Evolutionary conservation across 2,888 invertebrate genomes (phyloP).

Genomic region (Diploptera punctata): DNA sequence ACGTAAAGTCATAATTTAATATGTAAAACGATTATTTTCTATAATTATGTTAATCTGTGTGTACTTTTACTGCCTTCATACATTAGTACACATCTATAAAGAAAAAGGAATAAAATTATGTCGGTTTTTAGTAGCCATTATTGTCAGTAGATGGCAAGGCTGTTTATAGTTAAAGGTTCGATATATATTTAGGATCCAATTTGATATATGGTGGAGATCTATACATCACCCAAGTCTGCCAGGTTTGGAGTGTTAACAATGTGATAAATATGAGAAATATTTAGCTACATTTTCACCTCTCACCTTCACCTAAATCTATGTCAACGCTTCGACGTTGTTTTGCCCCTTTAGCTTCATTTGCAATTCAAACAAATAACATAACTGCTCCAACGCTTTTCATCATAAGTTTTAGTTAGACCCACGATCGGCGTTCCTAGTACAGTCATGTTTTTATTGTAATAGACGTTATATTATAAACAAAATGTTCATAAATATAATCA

Average conservation of each 20-base stretch:
- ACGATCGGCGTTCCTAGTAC: not conserved
- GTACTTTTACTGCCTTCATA: too few relatives aligned
- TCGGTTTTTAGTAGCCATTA: slow-evolving; percentile 36
- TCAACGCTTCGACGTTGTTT: slow-evolving; percentile 33
- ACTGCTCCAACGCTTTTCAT: not conserved
- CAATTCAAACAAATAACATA: slow-evolving; percentile 39
- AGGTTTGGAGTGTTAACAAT: slow-evolving; percentile 37
- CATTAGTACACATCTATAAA: too few relatives aligned
- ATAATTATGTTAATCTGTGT: too few relatives aligned
- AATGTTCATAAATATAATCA: too few relatives aligned
- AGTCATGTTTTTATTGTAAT: not conserved
- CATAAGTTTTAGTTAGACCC: slow-evolving; percentile 6
- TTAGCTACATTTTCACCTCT: slow-evolving; percentile 39
- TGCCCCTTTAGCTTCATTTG: slow-evolving; percentile 30
- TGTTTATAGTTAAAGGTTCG: slow-evolving; percentile 34
- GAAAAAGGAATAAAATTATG: slow-evolving; percentile 29
- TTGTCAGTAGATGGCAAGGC: slow-evolving; percentile 34
- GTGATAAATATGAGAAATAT: slow-evolving; percentile 41
- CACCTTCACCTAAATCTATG: slow-evolving; percentile 38
- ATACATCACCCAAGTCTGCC: slow-evolving; percentile 28
- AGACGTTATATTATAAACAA: too few relatives aligned
- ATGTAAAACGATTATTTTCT: too few relatives aligned
- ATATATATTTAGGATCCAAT: slow-evolving; percentile 31
- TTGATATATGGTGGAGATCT: slow-evolving; percentile 30
- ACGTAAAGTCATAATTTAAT: too few relatives aligned